phyloP scores from a whole-genome alignment of 92 coral and sea anemone species.

The Phenganax subtilis region DNA sequence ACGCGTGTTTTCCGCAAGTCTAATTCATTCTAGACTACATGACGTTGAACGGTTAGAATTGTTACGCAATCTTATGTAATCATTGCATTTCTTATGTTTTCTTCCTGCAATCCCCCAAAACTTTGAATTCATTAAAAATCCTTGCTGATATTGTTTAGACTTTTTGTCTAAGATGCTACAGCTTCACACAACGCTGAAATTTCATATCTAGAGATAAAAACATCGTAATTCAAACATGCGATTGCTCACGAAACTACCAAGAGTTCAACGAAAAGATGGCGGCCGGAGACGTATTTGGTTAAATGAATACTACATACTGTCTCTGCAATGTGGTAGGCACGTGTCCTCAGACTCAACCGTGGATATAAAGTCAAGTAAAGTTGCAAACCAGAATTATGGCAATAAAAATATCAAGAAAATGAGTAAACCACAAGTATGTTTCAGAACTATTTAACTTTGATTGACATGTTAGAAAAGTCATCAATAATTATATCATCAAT shows the following conservation, averaged over 20 bases:
- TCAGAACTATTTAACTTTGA: neutral
- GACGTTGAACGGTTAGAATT: too few relatives aligned
- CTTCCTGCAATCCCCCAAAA: neutral
- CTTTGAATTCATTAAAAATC: neutral
- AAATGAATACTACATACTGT: neutral
- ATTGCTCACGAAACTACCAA: neutral
- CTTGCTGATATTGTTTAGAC: neutral
- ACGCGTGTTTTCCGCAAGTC: too few relatives aligned
- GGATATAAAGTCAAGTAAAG: constrained; percentile 3
- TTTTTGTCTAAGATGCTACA: neutral
- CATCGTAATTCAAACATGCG: neutral
- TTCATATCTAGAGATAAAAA: neutral
- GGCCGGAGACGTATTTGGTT: neutral
- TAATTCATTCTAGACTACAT: too few relatives aligned
- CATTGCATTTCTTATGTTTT: neutral
- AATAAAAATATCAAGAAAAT: neutral
- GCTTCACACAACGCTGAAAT: neutral
- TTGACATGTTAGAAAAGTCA: too few relatives aligned
- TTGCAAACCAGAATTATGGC: neutral
- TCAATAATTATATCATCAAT: too few relatives aligned
- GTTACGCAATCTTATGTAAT: too few relatives aligned
- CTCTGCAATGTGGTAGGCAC: neutral
- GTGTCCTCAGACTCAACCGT: constrained; percentile 13
- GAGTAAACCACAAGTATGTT: constrained; percentile 10
- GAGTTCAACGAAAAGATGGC: neutral